Evolutionary conservation across 2,113 vertebrate species (phyloP), one percentile per base, ranked within the genome.

Genomic region (Larimichthys polyactis): DNA sequence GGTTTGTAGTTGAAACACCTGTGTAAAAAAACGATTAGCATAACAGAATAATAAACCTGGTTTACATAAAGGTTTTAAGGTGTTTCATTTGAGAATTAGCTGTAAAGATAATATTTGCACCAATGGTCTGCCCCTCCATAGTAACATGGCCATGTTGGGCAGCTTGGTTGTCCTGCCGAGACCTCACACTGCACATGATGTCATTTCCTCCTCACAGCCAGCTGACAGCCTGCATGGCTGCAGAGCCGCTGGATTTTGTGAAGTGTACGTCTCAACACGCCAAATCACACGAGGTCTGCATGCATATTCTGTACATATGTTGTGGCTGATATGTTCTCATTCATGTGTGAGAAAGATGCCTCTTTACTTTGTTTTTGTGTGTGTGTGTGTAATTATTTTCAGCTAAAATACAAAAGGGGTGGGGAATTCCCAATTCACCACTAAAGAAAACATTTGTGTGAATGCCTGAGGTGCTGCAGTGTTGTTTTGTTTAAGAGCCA

Each of bases 41-140:
- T 27, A 27, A 17, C 20, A 49, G 14, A 58, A 55, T 66, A 81
- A 85, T 83, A 81, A 74, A 65, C 44, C 44, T 8, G 71, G 51
- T 20, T 81, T 68, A 49, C 19, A 55, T 51, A 36, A 83, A 46
- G 9, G 4, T 40, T 76, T 46, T 8, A 40, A 46, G 27, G 12
- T 66, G 48, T 76, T 85, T 68, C 4, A 32, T 63, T 36, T 43
- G n/a, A 64, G 14, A 62, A 40, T 46, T 46, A 48, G 12, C 65
- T 70, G 8, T 60, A 63, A 73, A 32, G 16, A 52, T n/a, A 43
- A 73, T 77, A 77, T 89, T 83, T 83, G 79, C 57, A 57, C 51
- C 29, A 12, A 3, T 29, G 52, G 16, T 60, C 36, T 71, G 15
- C 40, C 59, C 54, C 62, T 78, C 12, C 8, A 71, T n/a, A 27